These are phyloP conservation scores for Anthopleura sola DNA, from an alignment of 64 coral and sea anemone genomes.

Conservation along the genomic window DNA sequence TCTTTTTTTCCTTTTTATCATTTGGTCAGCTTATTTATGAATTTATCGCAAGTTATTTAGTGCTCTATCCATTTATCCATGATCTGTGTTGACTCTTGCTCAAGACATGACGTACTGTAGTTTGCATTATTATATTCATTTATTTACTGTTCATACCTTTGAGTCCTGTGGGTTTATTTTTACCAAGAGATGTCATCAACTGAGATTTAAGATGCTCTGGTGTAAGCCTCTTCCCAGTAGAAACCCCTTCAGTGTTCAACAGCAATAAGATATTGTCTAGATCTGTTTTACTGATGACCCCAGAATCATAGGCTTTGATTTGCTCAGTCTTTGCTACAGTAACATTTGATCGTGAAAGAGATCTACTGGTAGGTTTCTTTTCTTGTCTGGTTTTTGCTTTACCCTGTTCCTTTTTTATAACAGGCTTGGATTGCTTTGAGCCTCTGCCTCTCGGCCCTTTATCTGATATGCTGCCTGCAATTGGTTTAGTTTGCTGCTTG, in stretches of 20 bases:
- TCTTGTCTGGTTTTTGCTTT: background rate
- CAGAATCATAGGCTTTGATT: background rate
- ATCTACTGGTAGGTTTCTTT: background rate
- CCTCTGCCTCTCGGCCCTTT: background rate
- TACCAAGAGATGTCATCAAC: background rate
- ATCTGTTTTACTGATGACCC: background rate
- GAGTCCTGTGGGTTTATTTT: background rate
- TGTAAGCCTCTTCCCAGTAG: background rate
- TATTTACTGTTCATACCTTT: no score
- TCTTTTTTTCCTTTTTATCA: no score
- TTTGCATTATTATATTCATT: no score
- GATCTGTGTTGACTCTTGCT: no score
- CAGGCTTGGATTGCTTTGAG: background rate
- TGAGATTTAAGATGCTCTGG: background rate
- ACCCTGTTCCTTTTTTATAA: no score
- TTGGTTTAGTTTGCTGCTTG: background rate
- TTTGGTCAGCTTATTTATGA: no score
- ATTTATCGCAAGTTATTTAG: no score
- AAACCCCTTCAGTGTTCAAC: background rate
- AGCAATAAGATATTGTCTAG: background rate
- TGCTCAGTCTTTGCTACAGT: background rate
- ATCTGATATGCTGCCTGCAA: background rate
- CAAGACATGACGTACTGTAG: no score
- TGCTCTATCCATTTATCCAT: no score
- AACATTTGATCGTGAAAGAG: no score